Base-by-base conservation (phyloP, 2,113 vertebrate genomes). In the Pomatorhinus ruficollis region DNA sequence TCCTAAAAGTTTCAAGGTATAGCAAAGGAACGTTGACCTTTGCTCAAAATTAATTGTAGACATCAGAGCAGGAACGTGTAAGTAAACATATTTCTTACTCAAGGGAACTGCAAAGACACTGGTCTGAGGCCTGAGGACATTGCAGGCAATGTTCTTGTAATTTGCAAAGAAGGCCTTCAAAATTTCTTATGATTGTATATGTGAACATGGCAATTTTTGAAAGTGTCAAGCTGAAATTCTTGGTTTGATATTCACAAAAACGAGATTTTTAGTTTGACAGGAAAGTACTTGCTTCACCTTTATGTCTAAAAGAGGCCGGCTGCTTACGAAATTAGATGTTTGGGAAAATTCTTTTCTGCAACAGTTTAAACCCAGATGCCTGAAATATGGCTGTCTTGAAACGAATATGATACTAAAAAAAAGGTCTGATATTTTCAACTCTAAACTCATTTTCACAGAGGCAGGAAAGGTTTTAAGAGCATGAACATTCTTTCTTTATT, bases 11-110 rank as follows among this genome's bases (percentile, higher is more conserved):
- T 89, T 89, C 61, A 84, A 70, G 68, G 47, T 92, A 93, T 39
- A 93, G 80, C 21, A 90, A 90, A 91, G n/a, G 25, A 83, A 21
- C 50, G 4, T 37, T 95, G 86, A 93, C 42, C 42, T 92, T 93
- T 5, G 13, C 71, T 52, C 83, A 35, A 90, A 95, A 94, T 95
- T 82, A 92, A 77, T 78, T 68, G 56, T 87, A 89, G 87, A 44
- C 18, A 54, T 44, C 0, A 1, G 11, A 84, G 18, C 23, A 93
- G 47, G 95, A 84, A 93, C 14, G 35, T 71, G 44, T 65, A 42
- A 75, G 35, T 4, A 84, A 89, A 92, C 22, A 39, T 83, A 66
- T 83, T 12, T 59, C 86, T 83, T 72, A 63, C 25, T 69, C 70
- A 60, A 40, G 11, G 59, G 15, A 87, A 68, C 52, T n/a, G 39